A percentile compares a stretch with the other conserved stretches of the same genome.
Conservation (phyloP, 2,888 invertebrate species). For the Pseudococcus jackbeardsleyi region DNA sequence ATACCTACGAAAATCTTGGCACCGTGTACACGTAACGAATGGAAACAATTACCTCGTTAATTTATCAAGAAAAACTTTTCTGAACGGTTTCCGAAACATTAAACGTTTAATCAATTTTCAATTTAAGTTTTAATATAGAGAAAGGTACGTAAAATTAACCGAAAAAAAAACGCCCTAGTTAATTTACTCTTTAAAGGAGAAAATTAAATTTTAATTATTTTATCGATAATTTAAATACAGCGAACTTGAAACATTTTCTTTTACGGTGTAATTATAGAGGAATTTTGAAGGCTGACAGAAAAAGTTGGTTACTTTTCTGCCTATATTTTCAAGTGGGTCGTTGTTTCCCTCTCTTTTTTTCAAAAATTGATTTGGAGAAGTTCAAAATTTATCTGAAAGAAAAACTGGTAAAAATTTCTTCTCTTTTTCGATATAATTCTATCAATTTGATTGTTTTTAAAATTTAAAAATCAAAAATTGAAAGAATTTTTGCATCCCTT, state of each 20-base stretch:
- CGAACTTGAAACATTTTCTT: conserved; percentile 16
- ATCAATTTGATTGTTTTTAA: no score
- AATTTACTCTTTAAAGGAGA: conserved; percentile 17
- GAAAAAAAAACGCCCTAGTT: conserved; percentile 40
- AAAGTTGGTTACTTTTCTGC: no score
- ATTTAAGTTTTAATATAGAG: conserved; percentile 37
- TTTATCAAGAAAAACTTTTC: conserved; percentile 28
- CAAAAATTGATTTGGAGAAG: no score
- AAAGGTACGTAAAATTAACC: conserved; percentile 30
- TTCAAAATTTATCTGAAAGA: no score
- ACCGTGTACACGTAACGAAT: conserved; percentile 6
- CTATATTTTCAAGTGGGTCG: no score
- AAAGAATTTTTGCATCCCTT: no score
- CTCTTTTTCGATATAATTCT: no score
- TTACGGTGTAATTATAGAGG: neutral
- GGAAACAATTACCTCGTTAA: conserved; percentile 38
- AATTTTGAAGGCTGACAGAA: neutral
- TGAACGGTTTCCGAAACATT: conserved; percentile 43
- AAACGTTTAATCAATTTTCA: conserved; percentile 56
- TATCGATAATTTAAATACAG: conserved; percentile 30
- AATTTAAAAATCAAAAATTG: no score
- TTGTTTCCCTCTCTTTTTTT: no score
- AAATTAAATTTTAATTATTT: conserved; percentile 55
- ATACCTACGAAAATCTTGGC: conserved; percentile 4
- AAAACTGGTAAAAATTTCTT: no score